These are phyloP conservation scores for Acanthurus lineatus DNA, from an alignment of 2,797 vertebrate species.

Conservation along the genomic window DNA sequence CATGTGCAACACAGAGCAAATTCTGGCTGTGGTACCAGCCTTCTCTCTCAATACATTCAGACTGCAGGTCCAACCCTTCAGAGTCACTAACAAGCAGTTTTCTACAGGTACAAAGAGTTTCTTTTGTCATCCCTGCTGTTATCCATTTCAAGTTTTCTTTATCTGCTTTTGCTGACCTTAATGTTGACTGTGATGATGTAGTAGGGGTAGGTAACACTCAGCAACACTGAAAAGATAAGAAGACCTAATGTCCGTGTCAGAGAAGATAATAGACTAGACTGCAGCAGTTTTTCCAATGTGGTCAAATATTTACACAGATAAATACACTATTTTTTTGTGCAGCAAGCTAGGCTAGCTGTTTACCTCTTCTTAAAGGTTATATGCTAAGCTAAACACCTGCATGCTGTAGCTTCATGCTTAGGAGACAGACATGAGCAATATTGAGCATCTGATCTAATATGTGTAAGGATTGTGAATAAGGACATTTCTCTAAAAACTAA, in stretches of 20 bases:
- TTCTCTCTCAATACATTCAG: slow-evolving; percentile 90
- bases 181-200: neutral
- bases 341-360: neutral
- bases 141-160: neutral
- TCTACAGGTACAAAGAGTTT: slow-evolving; percentile 85
- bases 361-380: neutral
- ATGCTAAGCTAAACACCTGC: neutral
- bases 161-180: neutral
- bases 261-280: too few species aligned
- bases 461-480: too few species aligned
- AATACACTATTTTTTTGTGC: neutral
- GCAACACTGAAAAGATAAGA: too few species aligned
- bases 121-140: neutral
- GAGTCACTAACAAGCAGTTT: slow-evolving; percentile 88
- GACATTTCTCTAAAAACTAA: neutral
- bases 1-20: slow-evolving; percentile 91
- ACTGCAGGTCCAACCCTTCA: slow-evolving; percentile 93
- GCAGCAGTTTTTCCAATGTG: too few species aligned
- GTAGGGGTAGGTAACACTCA: too few species aligned
- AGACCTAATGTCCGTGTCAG: too few species aligned
- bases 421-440: neutral
- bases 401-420: neutral
- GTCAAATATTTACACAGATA: too few species aligned
- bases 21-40: slow-evolving; percentile 76
- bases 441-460: too few species aligned